Base-by-base conservation (phyloP, 53 echinoderm and acorn worm genomes). In the Actinopyga echinites region DNA sequence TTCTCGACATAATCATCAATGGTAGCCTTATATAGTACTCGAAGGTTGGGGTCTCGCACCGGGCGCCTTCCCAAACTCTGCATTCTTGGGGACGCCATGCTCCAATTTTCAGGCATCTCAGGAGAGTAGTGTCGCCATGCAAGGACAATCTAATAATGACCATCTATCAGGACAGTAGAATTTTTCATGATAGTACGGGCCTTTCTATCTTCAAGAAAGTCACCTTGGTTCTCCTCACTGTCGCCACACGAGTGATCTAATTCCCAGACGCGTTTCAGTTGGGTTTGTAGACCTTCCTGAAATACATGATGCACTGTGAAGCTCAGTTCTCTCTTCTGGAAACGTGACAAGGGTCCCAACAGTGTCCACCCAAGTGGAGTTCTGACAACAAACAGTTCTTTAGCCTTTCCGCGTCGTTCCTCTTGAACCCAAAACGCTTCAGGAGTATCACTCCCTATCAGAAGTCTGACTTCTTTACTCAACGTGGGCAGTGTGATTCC, bases 401-500 rank as follows among this genome's bases (percentile, higher is more conserved):
- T 86, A 22, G 31, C 37, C 3, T 69, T 62, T 4, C 91, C 91
- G 13, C 84, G 54, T 32, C 91, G 28, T 69, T 91, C 79, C 4
- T 83, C 86, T 25, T 74, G 34, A 4, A 79, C 87, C 91, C 80
- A 87, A 71, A 90, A 83, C n/a, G 89, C 89, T 54, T 89, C 89
- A 15, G 84, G 84, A 4, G 78, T 77, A 66, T 85, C 89, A 22
- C 78, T 79, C 2, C 89, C 84, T 4, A 89, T 84, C 31, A 89
- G 85, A 12, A 84, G 36, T 52, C 56, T 87, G 32, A 87, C 87
- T 37, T 37, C 56, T 86, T 80, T 45, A 54, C 49, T 20, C 29
- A 31, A 23, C 79, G 37, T 37, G 37, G 37, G 7, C 37, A 37
- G 7, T 3, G 37, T 37, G 37, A 37, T 37, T 37, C 37, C 37